Base-by-base conservation (phyloP, 2,888 invertebrate species). In the Stenoptilia bipunctidactyla region DNA sequence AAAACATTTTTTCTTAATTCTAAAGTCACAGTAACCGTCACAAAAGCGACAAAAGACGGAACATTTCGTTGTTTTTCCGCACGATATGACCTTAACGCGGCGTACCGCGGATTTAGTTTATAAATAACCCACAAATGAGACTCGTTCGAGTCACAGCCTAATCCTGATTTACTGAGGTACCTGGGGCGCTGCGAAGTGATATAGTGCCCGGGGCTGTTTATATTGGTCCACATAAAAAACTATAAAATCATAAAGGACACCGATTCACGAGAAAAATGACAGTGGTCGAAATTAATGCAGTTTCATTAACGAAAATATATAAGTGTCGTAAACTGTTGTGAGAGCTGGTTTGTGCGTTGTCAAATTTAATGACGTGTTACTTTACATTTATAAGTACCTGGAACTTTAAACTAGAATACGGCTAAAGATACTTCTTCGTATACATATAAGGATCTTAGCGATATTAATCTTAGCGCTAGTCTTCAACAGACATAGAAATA, bases 81-180 rank as follows among this genome's bases (percentile, higher is more conserved):
- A 45, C 59, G 52, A 30, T 12, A 47, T 52, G 56, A 54, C 61
- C 61, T 57, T 53, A 51, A 41, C 40, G 45, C 47, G 47, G 38
- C 48, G 52, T 49, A 51, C 49, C 46, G 52, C 54, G 64, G 66
- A 63, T 69, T 70, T 68, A 63, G 60, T 67, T 61, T 74, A 77
- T 77, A 77, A 79, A 80, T 80, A 76, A 76, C 71, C 43, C 61
- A 61, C 63, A 74, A 79, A 80, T 70, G 76, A 73, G 72, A 45
- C 67, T 66, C 61, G 64, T 66, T 65, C 67, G 65, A 51, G 53
- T 54, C 50, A 43, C 45, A 50, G 56, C 20, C 61, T 80, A 80
- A 80, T 73, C 76, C 76, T 80, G 80, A 80, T 80, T 80, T 79
- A 80, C 65, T 52, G 68, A 57, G 61, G 50, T 56, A 57, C 71